Evolutionary conservation across 2,888 invertebrate species (phyloP), one percentile per base, ranked within the genome.

Genomic region (Synanthedon tipuliformis): DNA sequence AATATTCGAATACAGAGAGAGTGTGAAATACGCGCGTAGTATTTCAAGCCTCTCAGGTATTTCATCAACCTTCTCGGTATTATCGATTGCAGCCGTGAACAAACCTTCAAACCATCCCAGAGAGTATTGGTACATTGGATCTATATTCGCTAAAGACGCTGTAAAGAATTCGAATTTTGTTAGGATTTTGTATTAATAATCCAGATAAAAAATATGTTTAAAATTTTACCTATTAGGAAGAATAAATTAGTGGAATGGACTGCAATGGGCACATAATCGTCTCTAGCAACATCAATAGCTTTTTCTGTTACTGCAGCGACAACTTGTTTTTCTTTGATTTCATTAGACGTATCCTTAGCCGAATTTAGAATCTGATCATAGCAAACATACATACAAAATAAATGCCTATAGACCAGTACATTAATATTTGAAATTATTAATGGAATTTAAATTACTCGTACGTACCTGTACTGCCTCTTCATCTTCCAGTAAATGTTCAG

Each of bases 111-210:
- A 98, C 98, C 98, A 98, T 2, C 91, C 91, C 63, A 98, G 85
- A 0, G 97, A 97, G 77, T 97, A 98, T 75, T 98, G 97, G 79
- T 98, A 98, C 98, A 98, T 98, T 2, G 97, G 97, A 82, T 98
- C 97, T 61, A 98, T 95, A 68, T 94, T 93, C 5, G 96, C 94
- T 68, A 98, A 81, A 55, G 96, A 94, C 55, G 92, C 94, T 93
- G 70, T 52, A 81, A 81, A 55, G n/a, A n/a, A 50, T 50, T 50
- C 12, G 13, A n/a, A 13, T n/a, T n/a, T 45, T n/a, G 15, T 15
- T 45, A n/a, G 8, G 45, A 45, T 16, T 18, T 27, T 5, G 27
- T 18, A 52, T 45, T 45, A 52, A 15, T 12, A 34, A 34, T 0
- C 34, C 10, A 34, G 34, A 34, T 34, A 34, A 34, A 15, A 12